Base-by-base conservation (phyloP, 2,888 invertebrate genomes). In the Diplazon laetatorius region DNA sequence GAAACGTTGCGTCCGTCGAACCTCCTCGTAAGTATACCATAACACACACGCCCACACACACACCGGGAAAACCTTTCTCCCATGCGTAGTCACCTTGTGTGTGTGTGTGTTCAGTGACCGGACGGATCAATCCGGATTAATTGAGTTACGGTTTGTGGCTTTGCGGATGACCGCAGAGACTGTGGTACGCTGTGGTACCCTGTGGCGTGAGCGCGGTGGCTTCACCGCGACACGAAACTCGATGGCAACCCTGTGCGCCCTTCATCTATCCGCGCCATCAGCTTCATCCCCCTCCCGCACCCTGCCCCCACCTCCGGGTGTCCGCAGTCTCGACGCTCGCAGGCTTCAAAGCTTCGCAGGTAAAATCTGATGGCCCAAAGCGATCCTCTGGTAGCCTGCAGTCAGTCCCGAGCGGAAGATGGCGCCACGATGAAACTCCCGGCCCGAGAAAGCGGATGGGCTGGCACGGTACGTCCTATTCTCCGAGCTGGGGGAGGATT, bases 101-200 rank as follows among this genome's bases (percentile, higher is more conserved):
- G 52, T 71, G n/a, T 66, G 9, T 48, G 59, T 46, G 71, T 60
- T 10, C 65, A 72, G 48, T 74, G 35, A 70, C 76, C 72, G 75
- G 78, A 80, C 85, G 84, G 87, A 89, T 89, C 89, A 89, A 89
- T 89, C 87, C 84, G 86, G 88, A 88, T 89, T 89, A 89, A 89
- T 89, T 89, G 89, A 88, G 88, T 89, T 89, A 89, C 88, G 88
- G 88, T 85, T 85, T 87, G 89, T 84, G 89, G 89, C 86, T 86
- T 87, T 83, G 88, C 80, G 89, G 87, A 85, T 80, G 82, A 86
- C 89, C 89, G 83, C 88, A 85, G 83, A 86, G 85, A 86, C 87
- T 78, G 74, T 25, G 70, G 85, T 85, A 83, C 85, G 82, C 81
- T 83, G 84, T 82, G 30, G 30, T 30, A 84, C 83, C 82, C 80